phyloP scores from a whole-genome alignment of 2,113 vertebrate genomes.

The Alosa alosa region DNA sequence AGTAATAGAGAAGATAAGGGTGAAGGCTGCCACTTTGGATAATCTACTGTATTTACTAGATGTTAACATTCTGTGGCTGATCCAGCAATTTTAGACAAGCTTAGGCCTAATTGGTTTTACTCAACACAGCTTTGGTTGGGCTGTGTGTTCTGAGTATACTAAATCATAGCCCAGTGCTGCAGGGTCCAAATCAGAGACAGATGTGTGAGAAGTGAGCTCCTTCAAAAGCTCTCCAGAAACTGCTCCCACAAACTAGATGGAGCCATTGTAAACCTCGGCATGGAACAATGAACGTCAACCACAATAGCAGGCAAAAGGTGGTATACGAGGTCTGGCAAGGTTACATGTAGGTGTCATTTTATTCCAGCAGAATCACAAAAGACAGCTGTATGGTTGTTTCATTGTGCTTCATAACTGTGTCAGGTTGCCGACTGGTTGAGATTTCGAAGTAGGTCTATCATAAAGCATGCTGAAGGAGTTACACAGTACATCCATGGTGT shows the following conservation, averaged over 20 bases:
- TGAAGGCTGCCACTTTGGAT: background rate
- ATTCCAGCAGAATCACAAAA: slow-evolving; percentile 27
- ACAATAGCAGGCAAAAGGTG: background rate
- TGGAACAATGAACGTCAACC: slow-evolving; percentile 52
- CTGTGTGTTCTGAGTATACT: background rate
- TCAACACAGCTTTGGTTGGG: slow-evolving; percentile 5
- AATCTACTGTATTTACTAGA: slow-evolving; percentile 23
- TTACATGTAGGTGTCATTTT: slow-evolving; percentile 30
- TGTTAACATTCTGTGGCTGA: slow-evolving; percentile 31
- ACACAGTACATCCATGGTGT: no score
- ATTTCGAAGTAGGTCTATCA: no score
- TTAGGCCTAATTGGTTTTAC: slow-evolving; percentile 26
- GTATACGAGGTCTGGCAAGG: slow-evolving; percentile 30
- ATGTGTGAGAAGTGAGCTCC: slow-evolving; percentile 43
- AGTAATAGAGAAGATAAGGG: background rate
- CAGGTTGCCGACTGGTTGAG: background rate
- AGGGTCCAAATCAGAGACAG: slow-evolving; percentile 55
- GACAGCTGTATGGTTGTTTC: slow-evolving; percentile 26
- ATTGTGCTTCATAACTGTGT: background rate
- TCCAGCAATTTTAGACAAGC: background rate
- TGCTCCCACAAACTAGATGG: slow-evolving; percentile 36
- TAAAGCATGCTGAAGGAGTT: no score
- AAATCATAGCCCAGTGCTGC: slow-evolving; percentile 41
- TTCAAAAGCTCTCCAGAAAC: slow-evolving; percentile 24
- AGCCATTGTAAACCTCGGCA: slow-evolving; percentile 50